phyloP scores from a whole-genome alignment of 2,797 vertebrate genomes.

The Microtus agrestis region DNA sequence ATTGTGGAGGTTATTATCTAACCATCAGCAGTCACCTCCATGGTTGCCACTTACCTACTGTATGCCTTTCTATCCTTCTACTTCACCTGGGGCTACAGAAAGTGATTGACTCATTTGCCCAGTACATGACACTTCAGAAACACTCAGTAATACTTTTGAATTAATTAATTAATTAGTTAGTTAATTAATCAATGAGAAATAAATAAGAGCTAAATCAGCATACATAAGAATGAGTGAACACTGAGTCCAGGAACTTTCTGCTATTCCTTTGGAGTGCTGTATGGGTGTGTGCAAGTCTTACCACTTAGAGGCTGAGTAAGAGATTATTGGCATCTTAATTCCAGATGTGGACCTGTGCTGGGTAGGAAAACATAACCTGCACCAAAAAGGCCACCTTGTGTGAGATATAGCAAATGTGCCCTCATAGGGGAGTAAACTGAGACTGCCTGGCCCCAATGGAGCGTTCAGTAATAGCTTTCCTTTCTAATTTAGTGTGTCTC shows the following conservation, averaged over 20 bases:
- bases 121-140: neutral
- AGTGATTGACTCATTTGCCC: neutral
- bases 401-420: neutral
- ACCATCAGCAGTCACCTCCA: neutral
- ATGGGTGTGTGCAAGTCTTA: neutral
- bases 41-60: neutral
- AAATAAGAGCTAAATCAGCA: neutral
- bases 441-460: neutral
- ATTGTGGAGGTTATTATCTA: neutral
- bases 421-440: neutral
- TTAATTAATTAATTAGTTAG: neutral
- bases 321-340: neutral
- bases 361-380: neutral
- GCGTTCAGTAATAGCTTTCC: neutral
- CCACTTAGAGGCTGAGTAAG: neutral
- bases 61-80: neutral
- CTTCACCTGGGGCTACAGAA: neutral
- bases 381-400: rapidly evolving
- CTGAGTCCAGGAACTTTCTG: neutral
- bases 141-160: neutral
- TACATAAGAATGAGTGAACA: neutral
- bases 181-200: neutral
- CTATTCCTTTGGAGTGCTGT: neutral
- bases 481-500: neutral
- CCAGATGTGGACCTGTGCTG: neutral